Base-by-base conservation (phyloP, 2,113 vertebrate species). In the Tenrec ecaudatus region DNA sequence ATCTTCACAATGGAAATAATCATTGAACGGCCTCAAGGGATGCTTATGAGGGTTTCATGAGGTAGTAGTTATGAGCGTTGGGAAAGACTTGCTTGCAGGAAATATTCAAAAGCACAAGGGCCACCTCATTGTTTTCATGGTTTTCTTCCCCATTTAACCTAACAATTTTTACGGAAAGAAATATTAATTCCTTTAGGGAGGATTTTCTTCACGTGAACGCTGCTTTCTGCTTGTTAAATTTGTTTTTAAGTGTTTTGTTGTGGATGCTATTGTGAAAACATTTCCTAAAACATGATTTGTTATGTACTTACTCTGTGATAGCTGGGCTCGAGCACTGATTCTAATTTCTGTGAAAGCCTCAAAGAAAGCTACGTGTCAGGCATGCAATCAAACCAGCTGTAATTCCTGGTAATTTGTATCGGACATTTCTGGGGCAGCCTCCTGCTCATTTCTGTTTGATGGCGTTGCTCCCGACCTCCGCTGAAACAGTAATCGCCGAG, bases 1-100 rank as follows among this genome's bases (percentile, higher is more conserved):
- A 82, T 95, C 76, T 92, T 60, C 19, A 94, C 82, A 94, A 88
- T 91, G 92, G 92, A 92, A 95, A 88, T 92, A 90, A 94, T 94
- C 94, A 93, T 95, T 96, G 47, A 88, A 82, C 19, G 77, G 80
- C n/a, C 76, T 91, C 90, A 89, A 83, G 92, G 84, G 77, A 66
- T 57, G 69, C 84, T 82, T 87, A 77, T 77, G 29, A 94, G 43
- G 16, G 84, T 78, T 92, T 92, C 92, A 78, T 95, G 83, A 90
- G 47, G 89, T 81, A 94, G 92, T 85, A 86, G 15, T 94, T 92
- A 57, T 16, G 95, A 88, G 33, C 71, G 31, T 95, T 87, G 78
- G 86, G 62, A 77, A 58, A 91, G 10, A n/a, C 36, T 93, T 73
- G 16, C 81, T 82, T 91, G 80, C 71, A 75, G 29, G 40, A 90